Base-by-base conservation (phyloP, 53 echinoderm and acorn worm species). In the Pentamera pediparva region DNA sequence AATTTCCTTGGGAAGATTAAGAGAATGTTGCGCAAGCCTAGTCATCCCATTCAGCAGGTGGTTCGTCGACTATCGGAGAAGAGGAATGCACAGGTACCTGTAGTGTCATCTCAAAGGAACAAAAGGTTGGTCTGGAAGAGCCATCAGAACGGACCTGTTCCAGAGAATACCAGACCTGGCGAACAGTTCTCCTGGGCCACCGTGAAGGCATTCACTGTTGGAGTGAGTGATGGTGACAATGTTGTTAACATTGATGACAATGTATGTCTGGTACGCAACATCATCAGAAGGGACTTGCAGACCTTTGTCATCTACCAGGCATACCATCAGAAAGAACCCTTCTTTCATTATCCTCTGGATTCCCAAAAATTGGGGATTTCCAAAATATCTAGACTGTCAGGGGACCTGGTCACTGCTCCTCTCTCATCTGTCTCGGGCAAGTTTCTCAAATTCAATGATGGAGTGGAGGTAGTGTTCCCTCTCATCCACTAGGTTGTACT, bases 1-100 rank as follows among this genome's bases (percentile, higher is more conserved):
- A 79, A 56, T 36, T 69, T 32, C 40, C 41, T 79, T 31, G 50
- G 50, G 20, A 62, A 62, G 9, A 40, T 79, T 8, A 79, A 79
- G 35, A 22, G 40, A 27, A 79, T 79, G 58, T 24, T 79, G 8
- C 35, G 69, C 12, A 79, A 67, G 56, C 69, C 79, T 13, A 32
- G 33, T 48, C 29, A 69, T 25, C 69, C 58, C 12, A 55, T 56
- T 11, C 45, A 67, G 35, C 79, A 69, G 21, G 24, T 62, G 35
- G 63, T 62, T 18, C 38, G 37, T 18, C 63, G 63, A 4, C 5
- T 62, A 4, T 35, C 36, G 22, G 63, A 62, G 21, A 38, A 37
- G 18, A 0, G 19, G 37, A 11, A 62, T 38, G n/a, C n/a, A n/a
- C n/a, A n/a, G n/a, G n/a, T n/a, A n/a, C n/a, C n/a, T n/a, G 39